These are phyloP conservation scores for Eira barbara DNA, from an alignment of 2,113 vertebrate species.

Conservation along the genomic window DNA sequence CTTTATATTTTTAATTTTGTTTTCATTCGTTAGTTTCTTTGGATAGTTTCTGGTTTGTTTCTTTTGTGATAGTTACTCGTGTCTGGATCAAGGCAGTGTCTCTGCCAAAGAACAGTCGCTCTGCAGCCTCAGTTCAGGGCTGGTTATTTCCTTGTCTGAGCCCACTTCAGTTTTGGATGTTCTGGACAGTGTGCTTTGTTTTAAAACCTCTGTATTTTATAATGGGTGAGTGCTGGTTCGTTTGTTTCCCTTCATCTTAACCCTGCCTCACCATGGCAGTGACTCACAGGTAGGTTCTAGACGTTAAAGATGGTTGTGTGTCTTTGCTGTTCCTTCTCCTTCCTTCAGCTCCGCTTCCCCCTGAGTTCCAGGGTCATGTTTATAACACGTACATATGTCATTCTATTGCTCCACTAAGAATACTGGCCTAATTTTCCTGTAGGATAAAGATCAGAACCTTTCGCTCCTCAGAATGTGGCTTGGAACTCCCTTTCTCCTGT, in stretches of 20 bases:
- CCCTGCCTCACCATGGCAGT: not conserved
- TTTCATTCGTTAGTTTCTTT: not conserved
- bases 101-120: not conserved
- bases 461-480: not conserved
- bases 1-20: not conserved
- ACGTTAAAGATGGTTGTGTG: fast-evolving
- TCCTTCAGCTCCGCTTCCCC: not conserved
- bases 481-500: not conserved
- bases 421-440: not conserved
- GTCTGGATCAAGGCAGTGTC: not conserved
- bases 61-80: not conserved
- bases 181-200: not conserved
- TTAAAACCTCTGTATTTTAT: not conserved
- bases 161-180: not conserved
- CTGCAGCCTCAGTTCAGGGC: not conserved
- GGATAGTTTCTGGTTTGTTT: not conserved
- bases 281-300: not conserved
- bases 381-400: not conserved
- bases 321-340: not conserved
- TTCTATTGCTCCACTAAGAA: not conserved
- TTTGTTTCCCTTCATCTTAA: not conserved
- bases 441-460: not conserved
- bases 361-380: not conserved
- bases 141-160: not conserved
- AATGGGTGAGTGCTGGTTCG: not conserved